Conservation (phyloP, 2,113 vertebrate species). For the Macrotus californicus region DNA sequence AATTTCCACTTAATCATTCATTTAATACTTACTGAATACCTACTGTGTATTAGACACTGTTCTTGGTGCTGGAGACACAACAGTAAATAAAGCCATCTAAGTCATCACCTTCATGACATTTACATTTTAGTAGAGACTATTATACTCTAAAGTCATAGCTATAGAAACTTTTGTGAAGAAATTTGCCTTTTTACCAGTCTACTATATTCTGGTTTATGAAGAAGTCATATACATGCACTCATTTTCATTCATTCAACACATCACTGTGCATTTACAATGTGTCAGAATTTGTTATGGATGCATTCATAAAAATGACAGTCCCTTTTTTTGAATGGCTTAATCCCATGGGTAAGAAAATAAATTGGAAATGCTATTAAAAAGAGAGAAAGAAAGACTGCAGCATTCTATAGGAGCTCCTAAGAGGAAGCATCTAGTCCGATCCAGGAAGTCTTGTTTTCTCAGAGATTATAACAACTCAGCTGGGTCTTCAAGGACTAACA, state of each 20-base stretch:
- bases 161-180: not conserved
- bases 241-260: not conserved
- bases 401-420: not conserved
- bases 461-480: not conserved
- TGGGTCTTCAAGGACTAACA: not conserved
- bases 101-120: not conserved
- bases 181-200: not conserved
- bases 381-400: not conserved
- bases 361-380: not conserved
- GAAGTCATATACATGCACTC: not conserved
- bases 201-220: not conserved
- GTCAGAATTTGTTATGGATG: not conserved
- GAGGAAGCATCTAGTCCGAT: not conserved
- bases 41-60: not conserved
- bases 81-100: not conserved
- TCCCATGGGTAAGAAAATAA: not conserved
- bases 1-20: not conserved
- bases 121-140: not conserved
- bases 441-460: not conserved
- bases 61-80: not conserved
- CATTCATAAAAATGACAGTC: not conserved
- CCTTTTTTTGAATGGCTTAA: not conserved
- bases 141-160: not conserved
- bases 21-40: not conserved
- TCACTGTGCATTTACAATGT: not conserved